These are phyloP conservation scores for Chaetops frenatus DNA, from an alignment of 2,113 vertebrate genomes.

Conservation along the genomic window DNA sequence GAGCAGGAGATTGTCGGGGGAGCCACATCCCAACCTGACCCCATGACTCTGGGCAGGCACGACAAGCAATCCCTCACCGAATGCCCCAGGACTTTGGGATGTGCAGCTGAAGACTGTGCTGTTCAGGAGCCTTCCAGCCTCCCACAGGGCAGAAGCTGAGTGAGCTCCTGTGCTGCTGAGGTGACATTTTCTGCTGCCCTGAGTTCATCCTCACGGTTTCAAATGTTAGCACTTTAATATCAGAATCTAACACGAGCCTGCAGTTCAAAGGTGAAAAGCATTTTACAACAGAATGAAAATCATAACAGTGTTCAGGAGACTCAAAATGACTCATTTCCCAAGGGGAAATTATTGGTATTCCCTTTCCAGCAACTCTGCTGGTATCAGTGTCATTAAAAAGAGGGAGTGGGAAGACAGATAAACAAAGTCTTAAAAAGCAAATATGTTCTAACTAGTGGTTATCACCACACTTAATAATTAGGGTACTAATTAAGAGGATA, in stretches of 20 bases:
- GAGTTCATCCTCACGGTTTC: neutral
- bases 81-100: rapidly evolving
- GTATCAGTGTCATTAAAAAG: slow-evolving; percentile 24
- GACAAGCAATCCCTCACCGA: neutral
- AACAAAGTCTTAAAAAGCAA: slow-evolving; percentile 53
- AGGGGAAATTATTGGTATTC: neutral
- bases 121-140: neutral
- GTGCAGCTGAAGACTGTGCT: rapidly evolving
- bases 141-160: neutral
- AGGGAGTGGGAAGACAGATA: slow-evolving; percentile 25
- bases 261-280: slow-evolving; percentile 46
- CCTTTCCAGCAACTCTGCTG: neutral
- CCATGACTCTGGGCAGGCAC: neutral
- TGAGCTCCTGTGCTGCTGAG: neutral
- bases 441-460: slow-evolving; percentile 31
- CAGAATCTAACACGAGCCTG: neutral
- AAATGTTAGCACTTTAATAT: neutral
- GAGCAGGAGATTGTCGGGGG: neutral
- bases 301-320: neutral
- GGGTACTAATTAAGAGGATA: slow-evolving; percentile 44
- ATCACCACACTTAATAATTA: slow-evolving; percentile 52
- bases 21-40: neutral
- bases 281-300: slow-evolving; percentile 32
- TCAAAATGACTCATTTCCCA: slow-evolving; percentile 24
- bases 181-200: neutral